Conservation (phyloP, 2,113 vertebrate species). For the Tauraco erythrolophus region DNA sequence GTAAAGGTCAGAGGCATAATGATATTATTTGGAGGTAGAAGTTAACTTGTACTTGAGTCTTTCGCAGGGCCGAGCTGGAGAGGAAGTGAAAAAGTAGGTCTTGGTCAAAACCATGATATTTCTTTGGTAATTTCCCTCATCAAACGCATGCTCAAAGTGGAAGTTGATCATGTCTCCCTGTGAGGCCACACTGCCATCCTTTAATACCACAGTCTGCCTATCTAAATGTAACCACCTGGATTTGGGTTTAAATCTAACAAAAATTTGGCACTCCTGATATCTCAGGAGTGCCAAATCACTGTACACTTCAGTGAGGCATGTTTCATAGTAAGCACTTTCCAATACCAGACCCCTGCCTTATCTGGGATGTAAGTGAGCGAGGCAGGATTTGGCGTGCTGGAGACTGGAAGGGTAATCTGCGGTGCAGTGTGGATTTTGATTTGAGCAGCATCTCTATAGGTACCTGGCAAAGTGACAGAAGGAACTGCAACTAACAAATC, state of each 20-base stretch:
- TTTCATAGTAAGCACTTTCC: not conserved
- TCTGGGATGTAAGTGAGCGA: not conserved
- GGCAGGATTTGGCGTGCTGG: not conserved
- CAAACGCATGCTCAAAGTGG: not conserved
- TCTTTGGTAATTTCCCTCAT: not conserved
- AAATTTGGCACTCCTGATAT: not conserved
- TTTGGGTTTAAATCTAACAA: not conserved
- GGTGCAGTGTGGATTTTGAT: not conserved
- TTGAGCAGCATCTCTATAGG: not conserved
- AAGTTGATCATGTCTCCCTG: not conserved
- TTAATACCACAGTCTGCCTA: not conserved
- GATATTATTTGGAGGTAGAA: not conserved
- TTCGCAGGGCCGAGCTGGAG: not conserved
- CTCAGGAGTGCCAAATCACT: not conserved
- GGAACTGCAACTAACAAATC: not conserved
- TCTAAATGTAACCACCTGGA: not conserved
- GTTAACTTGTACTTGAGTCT: not conserved
- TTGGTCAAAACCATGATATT: not conserved
- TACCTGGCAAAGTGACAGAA: not conserved
- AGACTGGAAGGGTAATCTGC: not conserved
- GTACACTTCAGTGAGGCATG: not conserved
- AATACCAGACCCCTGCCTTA: not conserved
- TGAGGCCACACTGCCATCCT: not conserved
- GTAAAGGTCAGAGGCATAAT: conserved; percentile 18
- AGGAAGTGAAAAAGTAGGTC: not conserved